Evolutionary conservation across 2,888 invertebrate species (phyloP).

Genomic region (Scaptodrosophila latifasciaeformis): DNA sequence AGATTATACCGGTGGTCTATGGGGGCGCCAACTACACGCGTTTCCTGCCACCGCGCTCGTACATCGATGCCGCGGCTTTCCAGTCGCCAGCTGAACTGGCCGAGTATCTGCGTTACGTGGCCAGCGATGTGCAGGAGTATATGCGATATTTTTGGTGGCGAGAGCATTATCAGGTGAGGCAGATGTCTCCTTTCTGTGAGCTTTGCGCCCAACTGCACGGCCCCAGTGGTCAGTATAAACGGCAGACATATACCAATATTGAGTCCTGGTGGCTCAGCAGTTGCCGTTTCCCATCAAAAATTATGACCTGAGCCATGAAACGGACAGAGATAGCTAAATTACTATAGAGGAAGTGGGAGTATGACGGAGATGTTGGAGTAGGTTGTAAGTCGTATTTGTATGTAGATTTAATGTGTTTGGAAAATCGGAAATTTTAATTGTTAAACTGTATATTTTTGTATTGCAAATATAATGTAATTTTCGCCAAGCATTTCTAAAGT

Average conservation of each 20-base stretch:
- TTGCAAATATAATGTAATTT: too few relatives aligned
- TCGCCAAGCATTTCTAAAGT: too few relatives aligned
- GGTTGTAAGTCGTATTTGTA: too few relatives aligned
- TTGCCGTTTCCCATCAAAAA: constrained; percentile 61
- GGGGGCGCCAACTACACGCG: constrained; percentile 80
- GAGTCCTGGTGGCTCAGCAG: constrained; percentile 71
- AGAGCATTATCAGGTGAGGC: constrained; percentile 75
- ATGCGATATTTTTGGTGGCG: constrained; percentile 82
- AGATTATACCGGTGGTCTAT: constrained; percentile 81
- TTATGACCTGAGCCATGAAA: constrained; percentile 44
- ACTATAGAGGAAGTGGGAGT: not conserved
- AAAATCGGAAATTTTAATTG: too few relatives aligned
- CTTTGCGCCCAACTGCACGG: constrained; percentile 69
- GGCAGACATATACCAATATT: constrained; percentile 65
- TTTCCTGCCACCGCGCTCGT: constrained; percentile 79
- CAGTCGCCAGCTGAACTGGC: constrained; percentile 78
- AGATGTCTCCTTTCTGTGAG: constrained; percentile 63
- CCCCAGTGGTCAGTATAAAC: constrained; percentile 41
- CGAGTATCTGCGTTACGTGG: constrained; percentile 75
- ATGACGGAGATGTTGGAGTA: too few relatives aligned
- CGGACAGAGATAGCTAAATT: constrained; percentile 20
- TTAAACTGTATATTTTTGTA: too few relatives aligned
- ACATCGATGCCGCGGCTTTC: constrained; percentile 81
- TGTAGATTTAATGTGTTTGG: too few relatives aligned
- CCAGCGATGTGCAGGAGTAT: constrained; percentile 77